A percentile compares a stretch with the other conserved stretches of the same genome.
Evolutionary conservation across 2,888 invertebrate genomes (phyloP).

Genomic region (Alsophila aescularia): DNA sequence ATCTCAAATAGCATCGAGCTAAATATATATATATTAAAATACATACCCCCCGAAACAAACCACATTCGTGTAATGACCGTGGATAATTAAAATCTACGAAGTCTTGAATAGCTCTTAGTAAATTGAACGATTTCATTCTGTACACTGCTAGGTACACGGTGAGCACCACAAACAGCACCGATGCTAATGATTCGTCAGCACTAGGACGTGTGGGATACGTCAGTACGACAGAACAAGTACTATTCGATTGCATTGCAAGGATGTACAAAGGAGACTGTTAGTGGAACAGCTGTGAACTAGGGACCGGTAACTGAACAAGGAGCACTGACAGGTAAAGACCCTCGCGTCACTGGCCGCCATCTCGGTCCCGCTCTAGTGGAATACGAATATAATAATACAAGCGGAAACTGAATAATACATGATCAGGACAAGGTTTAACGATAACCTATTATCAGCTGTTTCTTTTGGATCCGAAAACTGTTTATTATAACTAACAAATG

Average conservation of each 20-base stretch:
- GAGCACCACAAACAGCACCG: slow-evolving; percentile 50
- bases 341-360: slow-evolving; percentile 29
- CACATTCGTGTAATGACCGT: slow-evolving; percentile 44
- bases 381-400: slow-evolving; percentile 21
- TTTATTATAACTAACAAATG: not conserved
- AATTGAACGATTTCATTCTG: slow-evolving; percentile 51
- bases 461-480: not conserved
- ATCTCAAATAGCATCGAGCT: not conserved
- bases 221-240: slow-evolving; percentile 34
- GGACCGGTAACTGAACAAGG: slow-evolving; percentile 30
- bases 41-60: slow-evolving; percentile 49
- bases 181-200: slow-evolving; percentile 41
- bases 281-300: slow-evolving; percentile 43
- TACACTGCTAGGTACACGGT: slow-evolving; percentile 43
- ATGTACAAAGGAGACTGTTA: slow-evolving; percentile 33
- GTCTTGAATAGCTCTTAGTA: slow-evolving; percentile 48
- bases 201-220: slow-evolving; percentile 13
- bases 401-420: slow-evolving; percentile 13
- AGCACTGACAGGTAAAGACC: slow-evolving; percentile 61
- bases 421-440: slow-evolving; percentile 8
- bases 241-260: slow-evolving; percentile 44
- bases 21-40: not conserved
- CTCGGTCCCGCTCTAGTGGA: slow-evolving; percentile 16
- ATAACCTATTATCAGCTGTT: slow-evolving; percentile 7
- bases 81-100: slow-evolving; percentile 58